Conservation (phyloP, 2,888 invertebrate species). For the Tromatobia lineatoria region DNA sequence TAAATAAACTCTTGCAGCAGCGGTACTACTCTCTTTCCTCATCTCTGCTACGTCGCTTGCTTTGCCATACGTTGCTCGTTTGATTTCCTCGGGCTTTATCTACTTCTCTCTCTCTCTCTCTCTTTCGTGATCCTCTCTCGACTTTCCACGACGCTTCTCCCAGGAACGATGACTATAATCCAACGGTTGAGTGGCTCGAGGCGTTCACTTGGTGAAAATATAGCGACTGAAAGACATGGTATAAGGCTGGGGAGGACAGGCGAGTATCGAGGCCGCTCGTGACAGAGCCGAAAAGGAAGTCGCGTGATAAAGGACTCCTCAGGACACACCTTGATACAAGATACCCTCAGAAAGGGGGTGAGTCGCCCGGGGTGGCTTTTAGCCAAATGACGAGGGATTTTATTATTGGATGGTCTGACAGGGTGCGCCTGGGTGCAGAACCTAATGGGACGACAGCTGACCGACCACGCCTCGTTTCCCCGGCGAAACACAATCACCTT, state of each 20-base stretch:
- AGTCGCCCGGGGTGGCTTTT: slow-evolving; percentile 79
- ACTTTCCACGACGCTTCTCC: slow-evolving; percentile 5
- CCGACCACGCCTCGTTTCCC: slow-evolving; percentile 74
- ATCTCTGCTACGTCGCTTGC: slow-evolving; percentile 25
- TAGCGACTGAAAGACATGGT: background rate
- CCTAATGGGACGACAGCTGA: slow-evolving; percentile 77
- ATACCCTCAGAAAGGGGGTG: slow-evolving; percentile 70
- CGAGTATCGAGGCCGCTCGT: slow-evolving; percentile 40
- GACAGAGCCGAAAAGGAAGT: slow-evolving; percentile 68
- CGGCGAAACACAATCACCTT: slow-evolving; percentile 15
- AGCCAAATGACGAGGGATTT: slow-evolving; percentile 84
- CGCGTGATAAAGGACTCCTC: slow-evolving; percentile 79
- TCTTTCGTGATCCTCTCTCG: background rate
- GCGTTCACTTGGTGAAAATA: slow-evolving; percentile 21
- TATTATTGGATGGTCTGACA: slow-evolving; percentile 82
- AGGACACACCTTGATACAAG: slow-evolving; percentile 82
- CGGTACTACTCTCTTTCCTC: slow-evolving; percentile 34
- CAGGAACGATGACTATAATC: background rate
- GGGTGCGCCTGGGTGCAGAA: slow-evolving; percentile 78
- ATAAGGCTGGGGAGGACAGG: background rate
- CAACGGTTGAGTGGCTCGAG: slow-evolving; percentile 4
- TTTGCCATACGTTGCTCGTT: slow-evolving; percentile 25
- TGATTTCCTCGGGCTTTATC: slow-evolving; percentile 48
- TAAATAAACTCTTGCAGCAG: slow-evolving; percentile 75
- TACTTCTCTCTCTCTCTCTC: slow-evolving; percentile 24